phyloP scores from a whole-genome alignment of 2,113 vertebrate genomes.

The Alouatta palliata region DNA sequence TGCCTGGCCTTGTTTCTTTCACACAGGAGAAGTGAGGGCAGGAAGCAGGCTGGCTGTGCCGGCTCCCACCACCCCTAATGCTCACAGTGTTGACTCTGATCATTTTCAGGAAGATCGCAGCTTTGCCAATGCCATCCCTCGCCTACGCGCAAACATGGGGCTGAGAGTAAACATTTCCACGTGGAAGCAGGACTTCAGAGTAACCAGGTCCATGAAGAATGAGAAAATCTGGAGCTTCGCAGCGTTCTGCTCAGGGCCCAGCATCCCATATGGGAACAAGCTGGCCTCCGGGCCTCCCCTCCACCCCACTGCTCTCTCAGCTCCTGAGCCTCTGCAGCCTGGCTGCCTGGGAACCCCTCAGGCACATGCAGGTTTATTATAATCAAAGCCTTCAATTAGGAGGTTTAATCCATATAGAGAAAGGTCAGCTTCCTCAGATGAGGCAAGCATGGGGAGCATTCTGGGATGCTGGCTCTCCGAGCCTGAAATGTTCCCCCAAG shows the following conservation, averaged over 20 bases:
- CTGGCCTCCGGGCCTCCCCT: background rate
- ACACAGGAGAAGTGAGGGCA: background rate
- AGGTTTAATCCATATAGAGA: background rate
- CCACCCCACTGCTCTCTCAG: background rate
- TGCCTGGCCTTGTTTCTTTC: background rate
- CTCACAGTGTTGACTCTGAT: background rate
- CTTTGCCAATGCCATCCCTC: background rate
- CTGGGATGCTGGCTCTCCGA: background rate
- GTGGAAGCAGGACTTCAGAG: background rate
- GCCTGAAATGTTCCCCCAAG: background rate
- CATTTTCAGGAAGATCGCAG: background rate
- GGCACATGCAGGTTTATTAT: background rate
- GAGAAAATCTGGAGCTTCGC: too few relatives aligned
- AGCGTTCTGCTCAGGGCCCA: too few relatives aligned
- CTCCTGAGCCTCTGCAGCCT: background rate
- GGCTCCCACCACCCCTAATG: too few relatives aligned
- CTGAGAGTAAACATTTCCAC: background rate
- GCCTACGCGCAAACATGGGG: background rate
- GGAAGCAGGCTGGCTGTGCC: background rate
- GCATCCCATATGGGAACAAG: too few relatives aligned
- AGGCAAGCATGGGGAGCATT: too few relatives aligned
- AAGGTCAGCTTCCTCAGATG: background rate
- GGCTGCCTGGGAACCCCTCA: background rate
- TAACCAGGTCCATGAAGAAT: rapidly evolving
- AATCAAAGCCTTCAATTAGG: background rate